These are phyloP conservation scores for Cremastobaeus sp. DNA, from an alignment of 2,888 invertebrate species.

Conservation along the genomic window DNA sequence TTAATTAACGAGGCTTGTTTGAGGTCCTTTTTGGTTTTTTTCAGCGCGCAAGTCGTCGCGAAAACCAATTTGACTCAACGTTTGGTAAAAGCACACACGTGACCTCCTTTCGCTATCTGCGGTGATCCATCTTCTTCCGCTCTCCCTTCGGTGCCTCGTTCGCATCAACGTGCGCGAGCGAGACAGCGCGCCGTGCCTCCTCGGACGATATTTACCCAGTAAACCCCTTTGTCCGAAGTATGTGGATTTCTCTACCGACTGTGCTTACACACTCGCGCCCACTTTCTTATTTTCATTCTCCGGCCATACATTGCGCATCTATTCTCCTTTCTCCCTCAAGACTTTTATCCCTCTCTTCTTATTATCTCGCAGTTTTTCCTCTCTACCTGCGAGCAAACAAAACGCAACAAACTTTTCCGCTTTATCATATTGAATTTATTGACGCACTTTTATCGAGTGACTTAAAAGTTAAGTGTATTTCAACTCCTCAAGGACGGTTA, in stretches of 20 bases:
- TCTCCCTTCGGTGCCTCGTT: slow-evolving; percentile 13
- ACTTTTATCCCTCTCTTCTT: no score
- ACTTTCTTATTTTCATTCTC: slow-evolving; percentile 48
- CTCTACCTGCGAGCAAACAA: slow-evolving; percentile 29
- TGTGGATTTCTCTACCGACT: slow-evolving; percentile 59
- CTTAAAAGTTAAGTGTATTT: slow-evolving; percentile 52
- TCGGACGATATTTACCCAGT: slow-evolving; percentile 60
- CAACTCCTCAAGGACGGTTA: slow-evolving; percentile 23
- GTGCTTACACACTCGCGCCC: slow-evolving; percentile 58
- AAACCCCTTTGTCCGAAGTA: slow-evolving; percentile 64
- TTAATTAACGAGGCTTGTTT: slow-evolving; percentile 7
- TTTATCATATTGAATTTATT: slow-evolving; percentile 56
- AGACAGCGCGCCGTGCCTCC: slow-evolving; percentile 29
- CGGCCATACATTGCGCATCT: slow-evolving; percentile 33
- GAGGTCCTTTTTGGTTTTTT: no score
- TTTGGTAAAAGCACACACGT: slow-evolving; percentile 41
- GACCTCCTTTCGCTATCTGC: slow-evolving; percentile 36
- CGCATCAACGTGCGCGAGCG: slow-evolving; percentile 10
- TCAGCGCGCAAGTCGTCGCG: neutral
- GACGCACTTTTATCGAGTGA: slow-evolving; percentile 44
- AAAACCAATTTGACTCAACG: slow-evolving; percentile 35
- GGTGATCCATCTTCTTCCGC: slow-evolving; percentile 40
- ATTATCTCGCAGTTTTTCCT: slow-evolving; percentile 3
- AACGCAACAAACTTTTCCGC: slow-evolving; percentile 49
- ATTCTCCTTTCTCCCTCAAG: slow-evolving; percentile 1